Evolutionary conservation across 2,888 invertebrate genomes (phyloP).

Genomic region (Bombylius major): DNA sequence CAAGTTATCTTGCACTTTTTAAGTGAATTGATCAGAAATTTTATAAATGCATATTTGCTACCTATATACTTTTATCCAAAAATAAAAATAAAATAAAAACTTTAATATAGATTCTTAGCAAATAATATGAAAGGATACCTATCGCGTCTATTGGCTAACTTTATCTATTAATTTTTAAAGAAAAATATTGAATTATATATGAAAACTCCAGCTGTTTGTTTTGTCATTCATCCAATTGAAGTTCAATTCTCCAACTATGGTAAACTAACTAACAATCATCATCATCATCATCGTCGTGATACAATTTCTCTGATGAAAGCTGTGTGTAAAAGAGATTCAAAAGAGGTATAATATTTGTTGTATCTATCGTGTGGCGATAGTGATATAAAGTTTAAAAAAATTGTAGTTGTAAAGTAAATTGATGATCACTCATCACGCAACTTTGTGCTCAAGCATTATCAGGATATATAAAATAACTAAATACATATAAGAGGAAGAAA

Average conservation of each 20-base stretch:
- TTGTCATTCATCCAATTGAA: slow-evolving; percentile 14
- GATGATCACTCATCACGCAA: slow-evolving; percentile 15
- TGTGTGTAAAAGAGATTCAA: too few relatives aligned
- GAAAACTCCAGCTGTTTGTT: slow-evolving; percentile 10
- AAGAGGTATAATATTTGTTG: too few relatives aligned
- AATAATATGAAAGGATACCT: background rate
- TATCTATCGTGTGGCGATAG: background rate
- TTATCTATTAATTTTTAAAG: background rate
- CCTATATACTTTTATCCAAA: background rate
- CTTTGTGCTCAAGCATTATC: background rate
- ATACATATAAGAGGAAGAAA: background rate
- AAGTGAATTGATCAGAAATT: background rate
- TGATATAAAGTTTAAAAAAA: background rate
- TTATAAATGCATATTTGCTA: background rate
- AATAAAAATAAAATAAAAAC: too few relatives aligned
- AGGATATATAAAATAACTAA: too few relatives aligned
- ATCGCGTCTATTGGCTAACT: too few relatives aligned
- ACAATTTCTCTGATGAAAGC: too few relatives aligned
- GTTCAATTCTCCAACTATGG: slow-evolving; percentile 1
- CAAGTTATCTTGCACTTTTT: slow-evolving; percentile 1
- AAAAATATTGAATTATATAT: background rate
- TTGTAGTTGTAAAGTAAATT: slow-evolving; percentile 1
- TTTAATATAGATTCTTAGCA: background rate
- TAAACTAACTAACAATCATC: background rate
- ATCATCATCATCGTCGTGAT: too few relatives aligned